phyloP scores from a whole-genome alignment of 2,113 vertebrate species.

The Cyanoramphus novaezelandiae region DNA sequence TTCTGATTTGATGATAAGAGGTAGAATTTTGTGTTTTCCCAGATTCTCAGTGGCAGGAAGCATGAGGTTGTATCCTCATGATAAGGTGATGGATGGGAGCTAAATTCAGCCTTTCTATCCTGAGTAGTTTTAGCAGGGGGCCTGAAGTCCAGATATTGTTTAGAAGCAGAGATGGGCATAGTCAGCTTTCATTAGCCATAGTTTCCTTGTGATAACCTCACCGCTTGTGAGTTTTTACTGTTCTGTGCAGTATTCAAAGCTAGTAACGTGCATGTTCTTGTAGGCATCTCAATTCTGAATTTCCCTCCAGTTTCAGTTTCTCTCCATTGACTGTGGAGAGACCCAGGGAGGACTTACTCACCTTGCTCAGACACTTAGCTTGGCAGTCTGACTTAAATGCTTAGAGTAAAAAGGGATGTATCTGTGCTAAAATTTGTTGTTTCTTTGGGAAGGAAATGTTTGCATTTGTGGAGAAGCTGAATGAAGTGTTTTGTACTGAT shows the following conservation, averaged over 20 bases:
- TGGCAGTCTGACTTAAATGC: neutral
- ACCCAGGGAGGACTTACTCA: neutral
- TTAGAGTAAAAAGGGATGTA: neutral
- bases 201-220: neutral
- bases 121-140: constrained; percentile 59
- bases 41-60: constrained; percentile 37
- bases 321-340: neutral
- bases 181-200: neutral
- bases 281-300: neutral
- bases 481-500: neutral
- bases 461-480: neutral
- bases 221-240: constrained; percentile 34
- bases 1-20: neutral
- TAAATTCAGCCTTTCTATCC: constrained; percentile 63
- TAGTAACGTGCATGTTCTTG: neutral
- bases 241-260: constrained; percentile 42
- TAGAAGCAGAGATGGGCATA: constrained; percentile 56
- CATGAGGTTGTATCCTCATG: constrained; percentile 53
- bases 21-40: constrained; percentile 18
- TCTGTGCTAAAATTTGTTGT: neutral
- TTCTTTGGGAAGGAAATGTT: neutral
- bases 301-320: neutral
- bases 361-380: neutral
- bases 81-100: constrained; percentile 60
- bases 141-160: constrained; percentile 22